Base-by-base conservation (phyloP, 2,888 invertebrate species). In the Oscheius sp. region DNA sequence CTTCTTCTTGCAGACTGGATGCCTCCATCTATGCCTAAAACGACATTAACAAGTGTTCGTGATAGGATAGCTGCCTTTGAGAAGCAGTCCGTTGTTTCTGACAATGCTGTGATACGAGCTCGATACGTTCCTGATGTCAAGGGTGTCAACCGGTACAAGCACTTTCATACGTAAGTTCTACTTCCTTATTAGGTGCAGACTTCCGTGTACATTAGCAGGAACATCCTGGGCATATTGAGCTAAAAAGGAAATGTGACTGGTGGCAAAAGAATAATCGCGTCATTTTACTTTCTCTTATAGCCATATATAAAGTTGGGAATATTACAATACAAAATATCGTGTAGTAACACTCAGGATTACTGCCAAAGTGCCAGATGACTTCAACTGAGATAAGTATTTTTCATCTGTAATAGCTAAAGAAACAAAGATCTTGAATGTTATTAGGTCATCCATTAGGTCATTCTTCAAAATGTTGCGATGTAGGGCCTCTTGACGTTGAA, bases 131-230 rank as follows among this genome's bases (percentile, higher is more conserved):
- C 85, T 18, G 84, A 85, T 64, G 86, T 86, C 2, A 72, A 76
- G 12, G 86, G 86, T 12, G 76, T 87, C 53, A 83, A 86, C 63
- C 78, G 86, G 35, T 86, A 84, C 71, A 83, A 80, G 56, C 84
- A 87, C 72, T 87, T 87, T 75, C 82, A 85, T 73, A 80, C 76
- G 86, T 86, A 72, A 27, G 64, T 72, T 63, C 5, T 25, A 3
- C 55, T 55, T 55, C 21, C 35, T 35, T 6, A 9, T 35, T 35
- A 6, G 35, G 9, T 35, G 35, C 35, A 6, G 9, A 35, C 35
- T 35, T 35, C 35, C 35, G 35, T 35, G 35, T 35, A 9, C 35
- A 35, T 35, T 35, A 35, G 9, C 35, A 35, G 35, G 35, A 35
- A 3, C 35, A 35, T 35, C 35, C 35, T 35, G 35, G 35, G 35